Evolutionary conservation across 2,113 vertebrate species (phyloP).

Genomic region (Suricata suricatta): DNA sequence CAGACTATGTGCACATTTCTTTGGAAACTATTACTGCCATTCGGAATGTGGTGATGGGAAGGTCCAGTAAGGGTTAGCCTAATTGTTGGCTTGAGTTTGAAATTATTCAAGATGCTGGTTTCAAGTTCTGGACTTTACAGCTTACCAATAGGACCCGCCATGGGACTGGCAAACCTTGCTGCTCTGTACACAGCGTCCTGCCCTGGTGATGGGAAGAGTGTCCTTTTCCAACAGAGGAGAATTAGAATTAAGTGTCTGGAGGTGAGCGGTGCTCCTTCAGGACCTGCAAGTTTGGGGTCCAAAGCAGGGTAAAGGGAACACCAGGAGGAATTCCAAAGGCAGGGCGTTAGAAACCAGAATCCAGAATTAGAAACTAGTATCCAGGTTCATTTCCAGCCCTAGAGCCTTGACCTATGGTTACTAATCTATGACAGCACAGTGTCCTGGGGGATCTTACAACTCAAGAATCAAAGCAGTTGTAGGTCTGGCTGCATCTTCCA

Average conservation of each 20-base stretch:
- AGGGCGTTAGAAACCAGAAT: neutral
- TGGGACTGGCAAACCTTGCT: too few relatives aligned
- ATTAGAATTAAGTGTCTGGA: neutral
- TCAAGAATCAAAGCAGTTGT: neutral
- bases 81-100: neutral
- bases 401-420: neutral
- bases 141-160: too few relatives aligned
- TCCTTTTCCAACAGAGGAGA: neutral
- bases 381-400: too few relatives aligned
- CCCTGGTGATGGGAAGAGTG: neutral
- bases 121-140: neutral
- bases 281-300: neutral
- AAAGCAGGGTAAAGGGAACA: neutral
- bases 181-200: accelerated
- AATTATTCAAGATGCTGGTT: neutral
- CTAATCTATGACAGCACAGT: neutral
- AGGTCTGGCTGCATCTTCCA: neutral
- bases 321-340: neutral
- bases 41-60: neutral
- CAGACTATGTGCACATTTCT: neutral
- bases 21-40: neutral
- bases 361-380: neutral
- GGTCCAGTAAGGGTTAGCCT: neutral
- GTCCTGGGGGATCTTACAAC: too few relatives aligned
- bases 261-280: neutral